phyloP scores from a whole-genome alignment of 2,888 invertebrate species.

The Oscheius myriophilus region DNA sequence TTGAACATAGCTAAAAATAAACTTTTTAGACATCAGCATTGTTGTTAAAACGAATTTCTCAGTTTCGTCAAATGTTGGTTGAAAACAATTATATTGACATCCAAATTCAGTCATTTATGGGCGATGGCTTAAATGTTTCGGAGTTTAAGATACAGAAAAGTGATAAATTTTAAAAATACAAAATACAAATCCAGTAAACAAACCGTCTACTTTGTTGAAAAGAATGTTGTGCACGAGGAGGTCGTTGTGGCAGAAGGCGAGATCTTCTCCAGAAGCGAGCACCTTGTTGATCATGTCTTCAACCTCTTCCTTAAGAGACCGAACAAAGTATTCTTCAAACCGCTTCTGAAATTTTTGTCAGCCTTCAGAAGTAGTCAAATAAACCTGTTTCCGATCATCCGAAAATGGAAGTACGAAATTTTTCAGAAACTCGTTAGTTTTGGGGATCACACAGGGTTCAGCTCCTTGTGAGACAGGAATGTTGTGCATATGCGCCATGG shows the following conservation, averaged over 20 bases:
- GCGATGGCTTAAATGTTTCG: too few relatives aligned
- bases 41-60: too few relatives aligned
- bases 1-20: too few relatives aligned
- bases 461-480: slow-evolving; percentile 38
- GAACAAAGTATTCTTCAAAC: slow-evolving; percentile 34
- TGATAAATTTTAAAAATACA: too few relatives aligned
- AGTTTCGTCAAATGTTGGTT: too few relatives aligned
- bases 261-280: slow-evolving; percentile 26
- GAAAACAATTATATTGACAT: too few relatives aligned
- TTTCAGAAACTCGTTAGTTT: slow-evolving; percentile 40
- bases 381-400: slow-evolving; percentile 27
- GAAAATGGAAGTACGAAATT: slow-evolving; percentile 31
- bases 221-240: slow-evolving; percentile 92
- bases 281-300: slow-evolving; percentile 20
- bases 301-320: slow-evolving; percentile 31
- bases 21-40: too few relatives aligned
- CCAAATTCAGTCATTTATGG: too few relatives aligned
- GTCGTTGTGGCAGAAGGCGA: slow-evolving; percentile 97
- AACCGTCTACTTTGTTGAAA: slow-evolving; percentile 77
- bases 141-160: too few relatives aligned
- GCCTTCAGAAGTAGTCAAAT: background rate
- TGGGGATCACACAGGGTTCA: slow-evolving; percentile 42
- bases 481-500: slow-evolving; percentile 61
- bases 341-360: background rate
- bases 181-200: too few relatives aligned